Conservation (phyloP, 2,888 invertebrate genomes). For the Stenichneumon culpator region DNA sequence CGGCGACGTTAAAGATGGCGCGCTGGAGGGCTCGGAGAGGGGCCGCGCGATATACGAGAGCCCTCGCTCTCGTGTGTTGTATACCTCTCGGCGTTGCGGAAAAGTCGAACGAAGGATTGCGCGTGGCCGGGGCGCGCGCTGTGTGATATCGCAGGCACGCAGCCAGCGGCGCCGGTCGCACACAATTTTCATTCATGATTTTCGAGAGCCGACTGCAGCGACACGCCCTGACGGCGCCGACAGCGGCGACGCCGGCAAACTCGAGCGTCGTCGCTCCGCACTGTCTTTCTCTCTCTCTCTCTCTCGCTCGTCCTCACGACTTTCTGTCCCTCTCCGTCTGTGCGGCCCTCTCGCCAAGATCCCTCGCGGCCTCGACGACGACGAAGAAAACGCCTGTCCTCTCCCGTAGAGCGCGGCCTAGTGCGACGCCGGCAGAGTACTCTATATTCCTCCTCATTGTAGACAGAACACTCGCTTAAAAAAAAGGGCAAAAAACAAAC, state of each 20-base stretch:
- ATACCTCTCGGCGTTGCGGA: constrained; percentile 26
- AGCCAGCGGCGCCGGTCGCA: constrained; percentile 58
- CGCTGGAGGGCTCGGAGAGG: constrained; percentile 33
- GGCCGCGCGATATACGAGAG: neutral
- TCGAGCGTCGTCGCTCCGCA: constrained; percentile 35
- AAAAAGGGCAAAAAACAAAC: neutral
- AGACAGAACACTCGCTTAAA: neutral
- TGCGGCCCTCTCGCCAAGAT: constrained; percentile 19
- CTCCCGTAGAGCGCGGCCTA: constrained; percentile 21
- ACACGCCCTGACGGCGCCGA: constrained; percentile 69
- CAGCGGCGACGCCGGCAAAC: constrained; percentile 54
- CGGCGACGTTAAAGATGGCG: constrained; percentile 69
- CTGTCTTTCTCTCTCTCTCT: neutral
- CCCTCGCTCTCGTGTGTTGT: constrained; percentile 9
- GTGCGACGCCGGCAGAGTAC: constrained; percentile 28
- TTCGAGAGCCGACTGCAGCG: constrained; percentile 74
- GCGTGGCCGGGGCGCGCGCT: constrained; percentile 53
- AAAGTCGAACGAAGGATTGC: constrained; percentile 63
- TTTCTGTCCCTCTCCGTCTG: neutral
- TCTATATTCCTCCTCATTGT: neutral
- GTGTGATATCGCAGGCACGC: constrained; percentile 50
- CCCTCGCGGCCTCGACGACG: constrained; percentile 44
- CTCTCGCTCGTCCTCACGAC: neutral
- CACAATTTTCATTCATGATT: constrained; percentile 81
- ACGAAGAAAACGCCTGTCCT: constrained; percentile 23